phyloP scores from a whole-genome alignment of 2,113 vertebrate genomes.

The Ifrita kowaldi region DNA sequence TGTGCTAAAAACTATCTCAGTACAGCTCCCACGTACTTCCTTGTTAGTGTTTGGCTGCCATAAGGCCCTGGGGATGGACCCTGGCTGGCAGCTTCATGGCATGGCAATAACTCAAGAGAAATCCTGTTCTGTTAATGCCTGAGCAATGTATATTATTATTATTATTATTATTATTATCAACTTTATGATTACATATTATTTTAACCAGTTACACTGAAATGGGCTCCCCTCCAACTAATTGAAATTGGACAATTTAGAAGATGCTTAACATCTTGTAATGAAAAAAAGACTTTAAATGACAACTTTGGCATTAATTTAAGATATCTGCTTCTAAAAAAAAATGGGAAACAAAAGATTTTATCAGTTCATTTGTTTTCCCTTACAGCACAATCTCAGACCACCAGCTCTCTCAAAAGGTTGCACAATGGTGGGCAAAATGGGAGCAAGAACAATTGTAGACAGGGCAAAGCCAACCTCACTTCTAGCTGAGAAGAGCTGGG shows the following conservation, averaged over 20 bases:
- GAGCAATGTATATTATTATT: not conserved
- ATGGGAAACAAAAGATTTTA: not conserved
- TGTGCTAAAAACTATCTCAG: not conserved
- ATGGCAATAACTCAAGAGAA: not conserved
- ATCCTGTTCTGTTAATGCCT: not conserved
- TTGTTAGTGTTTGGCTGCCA: not conserved
- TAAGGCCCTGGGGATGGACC: not conserved
- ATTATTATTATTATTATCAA: not conserved
- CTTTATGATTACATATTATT: not conserved
- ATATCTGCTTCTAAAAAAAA: not conserved
- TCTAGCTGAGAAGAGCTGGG: not conserved
- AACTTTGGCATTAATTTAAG: not conserved
- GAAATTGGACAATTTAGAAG: not conserved
- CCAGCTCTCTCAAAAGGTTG: not conserved
- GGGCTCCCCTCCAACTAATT: not conserved
- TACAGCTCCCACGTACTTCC: not conserved
- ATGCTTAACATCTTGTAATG: rapidly evolving
- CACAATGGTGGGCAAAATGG: not conserved
- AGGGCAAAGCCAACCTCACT: not conserved
- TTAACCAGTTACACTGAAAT: not conserved
- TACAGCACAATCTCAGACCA: not conserved
- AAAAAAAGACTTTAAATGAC: not conserved
- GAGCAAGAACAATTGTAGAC: not conserved
- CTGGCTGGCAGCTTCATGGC: not conserved
- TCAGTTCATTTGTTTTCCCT: not conserved